These are phyloP conservation scores for Asobara japonica DNA, from an alignment of 1,140 invertebrate genomes.

Conservation along the genomic window DNA sequence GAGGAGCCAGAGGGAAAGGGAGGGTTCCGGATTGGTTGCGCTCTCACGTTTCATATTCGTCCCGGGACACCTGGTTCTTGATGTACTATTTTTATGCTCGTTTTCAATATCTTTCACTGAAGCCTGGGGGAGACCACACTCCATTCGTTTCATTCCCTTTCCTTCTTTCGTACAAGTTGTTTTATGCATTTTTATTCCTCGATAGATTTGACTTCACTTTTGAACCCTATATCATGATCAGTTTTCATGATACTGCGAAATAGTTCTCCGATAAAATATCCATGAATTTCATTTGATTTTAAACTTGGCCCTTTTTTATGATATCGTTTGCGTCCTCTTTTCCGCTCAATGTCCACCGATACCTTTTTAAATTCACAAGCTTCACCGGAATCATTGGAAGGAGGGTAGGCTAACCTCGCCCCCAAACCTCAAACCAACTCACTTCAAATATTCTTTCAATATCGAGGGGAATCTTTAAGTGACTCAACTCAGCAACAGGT, in stretches of 20 bases:
- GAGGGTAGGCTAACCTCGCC: not conserved
- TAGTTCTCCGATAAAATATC: not conserved
- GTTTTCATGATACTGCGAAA: too few species aligned
- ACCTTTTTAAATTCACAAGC: not conserved
- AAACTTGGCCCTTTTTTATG: not conserved
- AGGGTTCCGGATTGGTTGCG: not conserved
- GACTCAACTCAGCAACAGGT: slow-evolving; percentile 64
- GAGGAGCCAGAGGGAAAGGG: slow-evolving; percentile 34
- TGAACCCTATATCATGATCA: too few species aligned
- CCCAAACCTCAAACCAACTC: not conserved
- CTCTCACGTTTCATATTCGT: slow-evolving; percentile 8
- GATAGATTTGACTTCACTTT: not conserved
- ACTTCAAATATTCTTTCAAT: slow-evolving; percentile 67
- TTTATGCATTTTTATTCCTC: not conserved
- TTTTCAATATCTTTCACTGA: not conserved
- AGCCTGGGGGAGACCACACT: not conserved
- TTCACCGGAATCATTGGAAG: not conserved
- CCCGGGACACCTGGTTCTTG: not conserved
- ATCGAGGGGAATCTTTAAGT: slow-evolving; percentile 68
- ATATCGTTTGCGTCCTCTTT: not conserved
- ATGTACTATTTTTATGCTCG: not conserved
- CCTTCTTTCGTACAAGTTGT: not conserved
- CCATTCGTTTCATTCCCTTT: not conserved
- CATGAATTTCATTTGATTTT: not conserved
- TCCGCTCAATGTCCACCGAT: not conserved